Evolutionary conservation across 2,888 invertebrate species (phyloP).

Genomic region (Drosophila imparisetae): DNA sequence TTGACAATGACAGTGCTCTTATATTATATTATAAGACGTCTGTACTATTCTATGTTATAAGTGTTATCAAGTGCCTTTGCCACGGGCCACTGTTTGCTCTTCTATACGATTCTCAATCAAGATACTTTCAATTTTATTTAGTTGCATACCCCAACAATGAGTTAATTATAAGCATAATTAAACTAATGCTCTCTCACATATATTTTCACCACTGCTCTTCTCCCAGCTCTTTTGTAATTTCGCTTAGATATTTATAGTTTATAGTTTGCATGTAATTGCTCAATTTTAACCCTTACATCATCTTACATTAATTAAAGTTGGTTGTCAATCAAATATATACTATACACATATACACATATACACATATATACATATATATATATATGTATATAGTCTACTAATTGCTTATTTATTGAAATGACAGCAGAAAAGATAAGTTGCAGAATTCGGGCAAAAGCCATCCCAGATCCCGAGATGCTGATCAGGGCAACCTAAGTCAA

Average conservation of each 20-base stretch:
- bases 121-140: not conserved
- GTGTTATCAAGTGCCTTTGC: not conserved
- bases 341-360: not conserved
- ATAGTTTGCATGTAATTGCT: constrained; percentile 4
- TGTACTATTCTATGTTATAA: no score
- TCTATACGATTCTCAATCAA: not conserved
- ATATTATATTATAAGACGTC: not conserved
- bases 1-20: not conserved
- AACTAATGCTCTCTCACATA: not conserved
- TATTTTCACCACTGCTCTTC: not conserved
- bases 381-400: constrained; percentile 20
- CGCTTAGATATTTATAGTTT: constrained; percentile 38
- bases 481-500: not conserved
- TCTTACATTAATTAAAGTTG: not conserved
- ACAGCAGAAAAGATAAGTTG: constrained; percentile 35
- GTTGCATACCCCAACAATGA: not conserved
- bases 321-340: not conserved
- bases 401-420: constrained; percentile 61
- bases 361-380: not conserved
- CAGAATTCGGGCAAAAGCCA: constrained; percentile 63
- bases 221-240: not conserved
- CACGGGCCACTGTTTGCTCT: not conserved
- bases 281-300: constrained; percentile 8
- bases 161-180: not conserved
- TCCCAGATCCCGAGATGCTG: not conserved